Conservation (phyloP, 2,888 invertebrate species). For the Melipona beecheii region DNA sequence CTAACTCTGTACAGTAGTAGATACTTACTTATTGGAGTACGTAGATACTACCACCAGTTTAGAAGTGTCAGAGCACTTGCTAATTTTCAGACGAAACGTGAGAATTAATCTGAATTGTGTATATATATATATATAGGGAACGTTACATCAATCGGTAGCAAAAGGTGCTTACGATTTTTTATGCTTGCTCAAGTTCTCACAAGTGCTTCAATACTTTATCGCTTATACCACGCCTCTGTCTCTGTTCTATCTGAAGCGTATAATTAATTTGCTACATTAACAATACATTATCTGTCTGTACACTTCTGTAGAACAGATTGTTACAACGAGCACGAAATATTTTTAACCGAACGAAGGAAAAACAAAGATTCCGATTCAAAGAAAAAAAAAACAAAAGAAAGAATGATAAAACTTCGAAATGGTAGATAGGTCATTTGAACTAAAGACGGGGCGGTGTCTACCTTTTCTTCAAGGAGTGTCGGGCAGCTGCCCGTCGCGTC, state of each 20-base stretch:
- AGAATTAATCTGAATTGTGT: background rate
- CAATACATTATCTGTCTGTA: background rate
- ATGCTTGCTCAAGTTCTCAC: too few relatives aligned
- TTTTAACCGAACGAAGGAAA: background rate
- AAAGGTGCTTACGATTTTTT: too few relatives aligned
- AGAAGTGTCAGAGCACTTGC: background rate
- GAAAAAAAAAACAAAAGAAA: too few relatives aligned
- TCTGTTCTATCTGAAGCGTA: background rate
- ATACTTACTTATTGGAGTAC: background rate
- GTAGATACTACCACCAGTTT: background rate
- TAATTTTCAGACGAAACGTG: background rate
- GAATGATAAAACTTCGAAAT: background rate
- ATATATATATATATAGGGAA: too few relatives aligned
- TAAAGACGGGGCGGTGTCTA: background rate
- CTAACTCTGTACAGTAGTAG: too few relatives aligned
- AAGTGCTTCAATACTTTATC: too few relatives aligned
- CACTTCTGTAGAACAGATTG: background rate
- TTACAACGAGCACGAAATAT: background rate
- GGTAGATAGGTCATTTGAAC: slow-evolving; percentile 1
- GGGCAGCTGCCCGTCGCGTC: background rate
- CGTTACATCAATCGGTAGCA: too few relatives aligned
- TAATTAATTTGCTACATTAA: slow-evolving; percentile 1
- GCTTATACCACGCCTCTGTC: background rate
- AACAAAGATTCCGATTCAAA: background rate
- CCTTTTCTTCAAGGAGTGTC: background rate